Percentiles rank a stretch among this genome's conserved stretches.
Conservation (phyloP, 2,797 vertebrate species). For the Anableps anableps region DNA sequence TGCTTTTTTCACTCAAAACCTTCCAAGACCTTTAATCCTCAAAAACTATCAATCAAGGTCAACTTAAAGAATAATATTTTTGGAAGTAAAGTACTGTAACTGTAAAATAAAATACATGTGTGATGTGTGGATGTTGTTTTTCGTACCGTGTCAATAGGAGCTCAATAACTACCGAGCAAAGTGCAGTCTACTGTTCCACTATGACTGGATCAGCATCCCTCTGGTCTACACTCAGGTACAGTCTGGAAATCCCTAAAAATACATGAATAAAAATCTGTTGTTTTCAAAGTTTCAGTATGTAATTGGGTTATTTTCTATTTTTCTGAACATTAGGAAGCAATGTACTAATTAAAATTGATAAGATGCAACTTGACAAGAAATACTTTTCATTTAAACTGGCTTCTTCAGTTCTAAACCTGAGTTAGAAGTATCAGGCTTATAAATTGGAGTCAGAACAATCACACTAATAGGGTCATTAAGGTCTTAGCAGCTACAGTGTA, state of each 20-base stretch:
- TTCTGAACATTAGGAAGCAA: not conserved
- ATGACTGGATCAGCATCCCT: constrained; percentile 93
- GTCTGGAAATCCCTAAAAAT: not conserved
- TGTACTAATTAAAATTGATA: not conserved
- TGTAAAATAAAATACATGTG: not conserved
- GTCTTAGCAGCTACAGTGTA: not conserved
- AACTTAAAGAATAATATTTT: not conserved
- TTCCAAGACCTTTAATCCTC: not conserved
- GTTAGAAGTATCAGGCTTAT: not conserved
- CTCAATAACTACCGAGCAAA: constrained; percentile 89
- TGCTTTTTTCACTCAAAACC: not conserved
- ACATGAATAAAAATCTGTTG: not conserved
- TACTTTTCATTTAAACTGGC: not conserved
- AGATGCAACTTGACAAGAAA: not conserved
- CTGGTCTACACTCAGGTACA: constrained; percentile 89
- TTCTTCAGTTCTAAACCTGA: not conserved
- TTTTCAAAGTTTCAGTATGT: not conserved
- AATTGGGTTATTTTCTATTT: not conserved
- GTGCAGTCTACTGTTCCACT: constrained; percentile 91
- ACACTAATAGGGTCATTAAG: not conserved
- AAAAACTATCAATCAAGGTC: not conserved
- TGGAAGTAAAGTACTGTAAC: not conserved
- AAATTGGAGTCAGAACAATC: not conserved
- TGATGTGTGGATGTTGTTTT: not conserved
- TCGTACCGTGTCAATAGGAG: constrained; percentile 77